Evolutionary conservation across 2,797 vertebrate genomes (phyloP).

Genomic region (Carcharodon carcharias): DNA sequence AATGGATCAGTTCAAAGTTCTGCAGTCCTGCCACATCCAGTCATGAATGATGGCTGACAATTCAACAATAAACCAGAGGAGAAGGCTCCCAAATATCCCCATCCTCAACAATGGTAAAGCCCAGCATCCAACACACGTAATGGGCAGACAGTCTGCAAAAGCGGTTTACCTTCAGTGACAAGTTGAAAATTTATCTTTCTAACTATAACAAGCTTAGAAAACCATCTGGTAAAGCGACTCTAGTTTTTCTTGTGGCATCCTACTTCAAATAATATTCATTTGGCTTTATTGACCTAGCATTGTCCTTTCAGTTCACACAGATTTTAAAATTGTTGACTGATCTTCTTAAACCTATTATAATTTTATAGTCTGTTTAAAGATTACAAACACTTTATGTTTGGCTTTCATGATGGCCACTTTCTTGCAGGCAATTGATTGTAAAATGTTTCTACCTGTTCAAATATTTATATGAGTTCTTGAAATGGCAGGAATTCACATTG

Average conservation of each 20-base stretch:
- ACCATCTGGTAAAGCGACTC: background rate
- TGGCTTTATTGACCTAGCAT: background rate
- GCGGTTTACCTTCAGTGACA: background rate
- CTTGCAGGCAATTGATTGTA: background rate
- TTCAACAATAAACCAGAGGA: too few relatives aligned
- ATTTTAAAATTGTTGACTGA: background rate
- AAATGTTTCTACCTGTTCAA: slow-evolving; percentile 29
- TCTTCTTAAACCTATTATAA: background rate
- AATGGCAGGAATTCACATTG: background rate
- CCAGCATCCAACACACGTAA: background rate
- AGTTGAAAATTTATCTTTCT: background rate
- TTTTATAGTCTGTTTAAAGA: background rate
- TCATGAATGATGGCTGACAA: too few relatives aligned
- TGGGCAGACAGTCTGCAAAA: background rate
- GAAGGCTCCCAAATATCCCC: too few relatives aligned
- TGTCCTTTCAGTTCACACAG: background rate
- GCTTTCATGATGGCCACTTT: background rate
- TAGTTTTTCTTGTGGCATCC: background rate
- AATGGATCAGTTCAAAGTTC: too few relatives aligned
- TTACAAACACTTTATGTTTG: background rate
- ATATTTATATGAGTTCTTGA: slow-evolving; percentile 31
- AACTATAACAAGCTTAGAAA: background rate
- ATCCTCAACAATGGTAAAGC: too few relatives aligned
- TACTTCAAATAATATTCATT: background rate
- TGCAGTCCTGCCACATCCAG: too few relatives aligned